Base-by-base conservation (phyloP, 35 echinoderm and acorn worm species). In the Ptychodera flava region DNA sequence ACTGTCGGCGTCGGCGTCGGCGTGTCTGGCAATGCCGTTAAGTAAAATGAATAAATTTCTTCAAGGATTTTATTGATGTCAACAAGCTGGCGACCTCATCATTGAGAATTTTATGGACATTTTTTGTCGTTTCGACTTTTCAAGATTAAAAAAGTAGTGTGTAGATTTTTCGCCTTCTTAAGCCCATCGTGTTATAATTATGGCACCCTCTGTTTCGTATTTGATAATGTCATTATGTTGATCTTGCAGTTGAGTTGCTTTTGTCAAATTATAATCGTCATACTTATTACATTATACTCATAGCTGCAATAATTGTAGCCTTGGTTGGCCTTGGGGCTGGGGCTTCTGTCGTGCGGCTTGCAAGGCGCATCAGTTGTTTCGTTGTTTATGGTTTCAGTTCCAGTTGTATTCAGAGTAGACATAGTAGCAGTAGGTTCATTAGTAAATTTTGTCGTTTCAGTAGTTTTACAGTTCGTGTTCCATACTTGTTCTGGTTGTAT, bases 111-210 rank as follows among this genome's bases (percentile, higher is more conserved):
- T 85, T 77, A 86, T 89, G 14, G 80, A 28, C 34, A 86, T 89
- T 27, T 29, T 31, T 76, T 85, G 35, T 0, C 78, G 82, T 35
- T 86, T 85, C 6, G 22, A 45, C 15, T 76, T 31, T 77, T 89
- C 91, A 27, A 34, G 30, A 29, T 88, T 82, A 35, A 33, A 86
- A 64, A 86, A 93, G 80, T 81, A 93, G 53, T 77, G 28, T 53
- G 0, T 38, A 28, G 87, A 45, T 16, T 12, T 53, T 82, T 93
- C 87, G 15, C 87, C 87, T n/a, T 86, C 87, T 81, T 89, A 86
- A 37, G 75, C 12, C 36, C 78, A 89, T 36, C 77, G 79, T 1
- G 76, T 78, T 52, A 35, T 85, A 36, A 93, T 86, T 53, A 35
- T 81, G 28, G 45, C 78, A 15, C 87, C 91, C 83, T 86, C 16